These are phyloP conservation scores for Drosophila tripunctata DNA, from an alignment of 2,888 invertebrate genomes.

Conservation along the genomic window DNA sequence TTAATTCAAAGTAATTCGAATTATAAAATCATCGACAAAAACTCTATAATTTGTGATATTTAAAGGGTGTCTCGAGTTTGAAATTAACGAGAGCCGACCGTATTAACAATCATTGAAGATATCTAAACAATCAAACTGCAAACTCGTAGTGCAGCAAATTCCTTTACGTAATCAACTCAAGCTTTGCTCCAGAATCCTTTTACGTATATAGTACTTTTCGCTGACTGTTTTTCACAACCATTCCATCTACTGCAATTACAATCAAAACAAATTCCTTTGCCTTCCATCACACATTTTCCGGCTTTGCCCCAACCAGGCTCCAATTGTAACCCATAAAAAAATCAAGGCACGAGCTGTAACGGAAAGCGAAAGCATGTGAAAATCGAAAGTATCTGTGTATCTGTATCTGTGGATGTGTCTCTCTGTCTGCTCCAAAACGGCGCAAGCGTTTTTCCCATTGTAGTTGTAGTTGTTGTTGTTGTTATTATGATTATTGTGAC, in stretches of 20 bases:
- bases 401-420: slow-evolving; percentile 27
- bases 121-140: background rate
- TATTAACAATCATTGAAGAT: no score
- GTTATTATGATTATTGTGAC: slow-evolving; percentile 44
- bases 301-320: slow-evolving; percentile 11
- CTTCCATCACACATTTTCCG: background rate
- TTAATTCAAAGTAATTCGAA: no score
- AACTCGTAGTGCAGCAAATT: background rate
- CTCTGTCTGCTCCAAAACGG: slow-evolving; percentile 37
- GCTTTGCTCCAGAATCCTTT: background rate
- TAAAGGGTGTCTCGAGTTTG: no score
- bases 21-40: no score
- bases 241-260: background rate
- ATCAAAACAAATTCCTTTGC: slow-evolving; percentile 16
- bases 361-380: slow-evolving; percentile 62
- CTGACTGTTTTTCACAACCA: slow-evolving; percentile 7
- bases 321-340: slow-evolving; percentile 20
- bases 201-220: background rate
- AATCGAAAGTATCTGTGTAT: slow-evolving; percentile 62
- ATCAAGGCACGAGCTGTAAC: slow-evolving; percentile 29
- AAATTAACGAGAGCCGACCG: no score
- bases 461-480: slow-evolving; percentile 18
- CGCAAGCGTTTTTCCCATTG: slow-evolving; percentile 59
- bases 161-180: background rate
- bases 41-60: no score